These are phyloP conservation scores for Adrianichthys oophorus DNA, from an alignment of 2,797 vertebrate species.

Conservation along the genomic window DNA sequence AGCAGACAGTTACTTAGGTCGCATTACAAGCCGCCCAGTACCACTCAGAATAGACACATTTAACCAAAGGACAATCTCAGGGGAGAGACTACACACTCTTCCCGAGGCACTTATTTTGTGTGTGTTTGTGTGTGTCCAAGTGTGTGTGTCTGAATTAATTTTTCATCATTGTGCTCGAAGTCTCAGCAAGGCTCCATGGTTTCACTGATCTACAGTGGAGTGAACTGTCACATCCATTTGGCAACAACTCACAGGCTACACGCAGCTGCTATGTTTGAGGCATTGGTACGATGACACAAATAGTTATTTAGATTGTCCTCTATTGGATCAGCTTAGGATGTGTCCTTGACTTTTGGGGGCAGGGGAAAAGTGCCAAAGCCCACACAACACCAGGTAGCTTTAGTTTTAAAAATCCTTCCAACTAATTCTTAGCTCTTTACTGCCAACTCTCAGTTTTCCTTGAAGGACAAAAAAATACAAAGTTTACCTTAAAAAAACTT, in stretches of 20 bases:
- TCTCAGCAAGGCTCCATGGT: constrained; percentile 75
- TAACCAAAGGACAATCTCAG: constrained; percentile 79
- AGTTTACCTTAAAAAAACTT: too few species aligned
- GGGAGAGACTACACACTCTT: constrained; percentile 80
- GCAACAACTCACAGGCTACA: constrained; percentile 73
- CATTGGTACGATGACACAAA: constrained; percentile 49
- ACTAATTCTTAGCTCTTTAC: constrained; percentile 42
- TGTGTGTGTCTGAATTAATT: constrained; percentile 86
- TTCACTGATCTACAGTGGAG: constrained; percentile 78
- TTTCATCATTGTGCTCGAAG: constrained; percentile 82
- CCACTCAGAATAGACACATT: constrained; percentile 72
- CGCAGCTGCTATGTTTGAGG: constrained; percentile 71
- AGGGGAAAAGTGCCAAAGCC: constrained; percentile 52
- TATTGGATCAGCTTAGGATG: constrained; percentile 50
- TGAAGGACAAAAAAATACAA: background rate
- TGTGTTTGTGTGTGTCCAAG: constrained; percentile 58
- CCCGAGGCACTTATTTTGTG: constrained; percentile 77
- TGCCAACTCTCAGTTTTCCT: constrained; percentile 4
- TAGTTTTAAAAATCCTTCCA: constrained; percentile 48
- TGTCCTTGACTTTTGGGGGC: constrained; percentile 68
- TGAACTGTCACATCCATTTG: constrained; percentile 72
- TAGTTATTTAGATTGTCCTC: constrained; percentile 65
- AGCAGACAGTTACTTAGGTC: constrained; percentile 80
- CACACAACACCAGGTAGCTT: constrained; percentile 46
- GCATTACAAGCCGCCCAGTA: constrained; percentile 74